Base-by-base conservation (phyloP, 2,113 vertebrate genomes). In the Phrynocephalus versicolor region DNA sequence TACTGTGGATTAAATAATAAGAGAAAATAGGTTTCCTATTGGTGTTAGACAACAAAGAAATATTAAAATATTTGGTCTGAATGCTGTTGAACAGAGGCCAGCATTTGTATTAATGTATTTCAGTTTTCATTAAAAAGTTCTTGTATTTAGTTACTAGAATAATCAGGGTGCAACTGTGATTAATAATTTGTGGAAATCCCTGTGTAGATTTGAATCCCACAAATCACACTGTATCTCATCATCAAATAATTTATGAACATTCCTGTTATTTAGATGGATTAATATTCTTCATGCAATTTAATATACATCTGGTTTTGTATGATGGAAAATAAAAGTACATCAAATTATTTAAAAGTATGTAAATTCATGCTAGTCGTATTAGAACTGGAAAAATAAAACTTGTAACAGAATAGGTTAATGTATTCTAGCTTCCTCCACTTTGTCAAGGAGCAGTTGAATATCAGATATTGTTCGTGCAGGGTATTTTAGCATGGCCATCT, bases 131-230 rank as follows among this genome's bases (percentile, higher is more conserved):
- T 78, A 7, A 60, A 69, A 58, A 39, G 25, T 82, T 57, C 30
- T 81, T 76, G 65, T 62, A 73, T 90, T 79, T 55, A 69, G 82
- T 94, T 84, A 0, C 73, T 85, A 88, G 70, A 87, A 89, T 89
- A 79, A 84, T 77, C 79, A 64, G 35, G 88, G 51, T 78, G 78
- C 6, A 69, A 86, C 83, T 89, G 83, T 51, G 18, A 77, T 18
- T 78, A 77, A 81, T 84, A 81, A 65, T 37, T 86, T 71, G 83
- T 92, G 78, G 88, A 81, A 70, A 81, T 91, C 35, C 81, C 82
- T 85, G 33, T 89, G 76, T 83, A 87, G 57, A 41, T 73, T 81
- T 88, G 33, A 84, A 41, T 67, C 83, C 58, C 81, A 51, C 72
- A 81, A 71, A 70, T 10, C 60, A n/a, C n/a, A n/a, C n/a, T n/a